Base-by-base conservation (phyloP, 2,797 vertebrate genomes). In the Aeoliscus strigatus region DNA sequence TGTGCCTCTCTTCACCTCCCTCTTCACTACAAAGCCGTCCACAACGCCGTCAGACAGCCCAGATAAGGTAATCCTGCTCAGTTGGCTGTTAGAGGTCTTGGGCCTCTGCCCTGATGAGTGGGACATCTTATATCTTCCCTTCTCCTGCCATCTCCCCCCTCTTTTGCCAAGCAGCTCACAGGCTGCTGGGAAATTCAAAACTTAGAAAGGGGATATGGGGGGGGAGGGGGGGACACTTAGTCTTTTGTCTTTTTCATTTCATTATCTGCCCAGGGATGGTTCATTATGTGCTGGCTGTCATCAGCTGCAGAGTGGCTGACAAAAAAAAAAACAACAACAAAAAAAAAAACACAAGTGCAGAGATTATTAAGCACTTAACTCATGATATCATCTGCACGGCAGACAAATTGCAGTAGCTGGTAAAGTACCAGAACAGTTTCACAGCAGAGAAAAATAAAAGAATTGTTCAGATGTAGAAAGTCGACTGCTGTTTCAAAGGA, bases 51-150 rank as follows among this genome's bases (percentile, higher is more conserved):
- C 80, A 88, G 67, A 78, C 77, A 71, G 86, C 79, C 75, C 74
- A 81, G 87, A 89, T 88, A 90, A 86, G 63, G 75, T 80, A 83
- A 88, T 81, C 83, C 77, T 60, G 70, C 57, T 77, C 76, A 84
- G 72, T 80, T 71, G 77, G 66, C 85, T 77, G 81, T 84, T 81
- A 76, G 74, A 80, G 58, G 74, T 50, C 60, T 52, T 27, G 33
- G 59, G 50, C 70, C 80, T 61, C 65, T 54, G 60, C 81, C 80
- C 85, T 57, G 77, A 86, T 82, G 73, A 69, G 76, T 72, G 82
- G 82, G 86, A 89, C 83, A 84, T 86, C 79, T 86, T 71, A 39
- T 83, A 87, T 84, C 74, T 80, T 70, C 48, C 57, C 57, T 43
- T 78, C 70, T 59, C 73, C 73, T n/a, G n/a, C 60, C 69, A 41